These are phyloP conservation scores for Reticulitermes lucifugus DNA, from an alignment of 2,888 invertebrate genomes.

Conservation along the genomic window DNA sequence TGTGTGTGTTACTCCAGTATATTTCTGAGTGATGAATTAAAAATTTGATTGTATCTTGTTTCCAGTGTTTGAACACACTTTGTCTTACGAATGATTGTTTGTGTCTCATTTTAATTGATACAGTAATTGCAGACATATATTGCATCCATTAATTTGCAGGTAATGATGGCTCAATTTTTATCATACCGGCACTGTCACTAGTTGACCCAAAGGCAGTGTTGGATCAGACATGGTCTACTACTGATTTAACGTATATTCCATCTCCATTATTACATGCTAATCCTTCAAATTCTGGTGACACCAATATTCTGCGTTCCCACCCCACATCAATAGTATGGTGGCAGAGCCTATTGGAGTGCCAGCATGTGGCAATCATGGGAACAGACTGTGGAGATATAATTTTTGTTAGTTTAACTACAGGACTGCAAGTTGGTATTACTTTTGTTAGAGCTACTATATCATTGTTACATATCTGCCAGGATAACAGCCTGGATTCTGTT, in stretches of 20 bases:
- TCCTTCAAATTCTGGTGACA: constrained; percentile 57
- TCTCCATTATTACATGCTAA: constrained; percentile 59
- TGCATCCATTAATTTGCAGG: constrained; percentile 59
- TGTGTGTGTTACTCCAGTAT: no score
- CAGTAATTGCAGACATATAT: no score
- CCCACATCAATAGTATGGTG: constrained; percentile 62
- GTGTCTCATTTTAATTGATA: no score
- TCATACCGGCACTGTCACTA: constrained; percentile 71
- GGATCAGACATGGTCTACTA: constrained; percentile 70
- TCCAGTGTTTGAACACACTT: no score
- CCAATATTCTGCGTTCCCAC: constrained; percentile 52
- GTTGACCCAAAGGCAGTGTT: constrained; percentile 67
- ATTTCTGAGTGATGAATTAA: no score
- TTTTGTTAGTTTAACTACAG: constrained; percentile 78
- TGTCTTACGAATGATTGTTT: no score
- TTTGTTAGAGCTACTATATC: constrained; percentile 73
- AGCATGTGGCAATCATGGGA: constrained; percentile 62
- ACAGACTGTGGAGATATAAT: constrained; percentile 69
- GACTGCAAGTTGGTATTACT: constrained; percentile 75
- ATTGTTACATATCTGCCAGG: constrained; percentile 76
- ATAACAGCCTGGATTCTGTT: constrained; percentile 74
- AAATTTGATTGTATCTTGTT: no score
- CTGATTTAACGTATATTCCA: constrained; percentile 69
- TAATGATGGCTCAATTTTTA: constrained; percentile 70
- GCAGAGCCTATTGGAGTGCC: constrained; percentile 60